phyloP scores from a whole-genome alignment of 2,888 invertebrate species.

The Clanis bilineata region DNA sequence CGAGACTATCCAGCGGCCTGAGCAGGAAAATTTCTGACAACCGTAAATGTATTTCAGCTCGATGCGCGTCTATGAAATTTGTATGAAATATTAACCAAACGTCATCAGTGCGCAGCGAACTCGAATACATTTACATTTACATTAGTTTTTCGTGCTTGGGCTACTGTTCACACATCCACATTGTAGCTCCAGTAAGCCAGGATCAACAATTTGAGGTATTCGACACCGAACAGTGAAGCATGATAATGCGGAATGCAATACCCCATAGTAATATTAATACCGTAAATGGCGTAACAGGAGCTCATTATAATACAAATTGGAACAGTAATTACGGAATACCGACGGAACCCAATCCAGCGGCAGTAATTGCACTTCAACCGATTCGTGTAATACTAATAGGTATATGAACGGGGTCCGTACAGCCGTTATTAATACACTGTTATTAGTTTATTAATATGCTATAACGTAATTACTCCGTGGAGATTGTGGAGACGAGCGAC shows the following conservation, averaged over 20 bases:
- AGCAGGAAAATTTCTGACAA: too few species aligned
- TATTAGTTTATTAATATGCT: background rate
- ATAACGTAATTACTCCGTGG: background rate
- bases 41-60: too few species aligned
- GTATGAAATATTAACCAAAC: too few species aligned
- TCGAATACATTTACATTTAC: too few species aligned
- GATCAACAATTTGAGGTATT: too few species aligned
- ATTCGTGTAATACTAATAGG: background rate
- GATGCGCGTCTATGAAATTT: too few species aligned
- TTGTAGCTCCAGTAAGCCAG: too few species aligned
- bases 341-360: background rate
- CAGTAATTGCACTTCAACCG: slow-evolving; percentile 9
- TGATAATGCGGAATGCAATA: too few species aligned
- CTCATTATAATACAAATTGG: background rate
- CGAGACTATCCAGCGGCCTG: too few species aligned
- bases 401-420: background rate
- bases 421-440: background rate
- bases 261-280: background rate
- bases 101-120: too few species aligned
- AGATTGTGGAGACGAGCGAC: background rate
- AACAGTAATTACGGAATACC: background rate
- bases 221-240: background rate
- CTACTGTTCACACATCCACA: too few species aligned
- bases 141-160: too few species aligned
- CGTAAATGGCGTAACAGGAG: background rate